Conservation (phyloP, 53 echinoderm and acorn worm genomes). For the Holothuria scabra region DNA sequence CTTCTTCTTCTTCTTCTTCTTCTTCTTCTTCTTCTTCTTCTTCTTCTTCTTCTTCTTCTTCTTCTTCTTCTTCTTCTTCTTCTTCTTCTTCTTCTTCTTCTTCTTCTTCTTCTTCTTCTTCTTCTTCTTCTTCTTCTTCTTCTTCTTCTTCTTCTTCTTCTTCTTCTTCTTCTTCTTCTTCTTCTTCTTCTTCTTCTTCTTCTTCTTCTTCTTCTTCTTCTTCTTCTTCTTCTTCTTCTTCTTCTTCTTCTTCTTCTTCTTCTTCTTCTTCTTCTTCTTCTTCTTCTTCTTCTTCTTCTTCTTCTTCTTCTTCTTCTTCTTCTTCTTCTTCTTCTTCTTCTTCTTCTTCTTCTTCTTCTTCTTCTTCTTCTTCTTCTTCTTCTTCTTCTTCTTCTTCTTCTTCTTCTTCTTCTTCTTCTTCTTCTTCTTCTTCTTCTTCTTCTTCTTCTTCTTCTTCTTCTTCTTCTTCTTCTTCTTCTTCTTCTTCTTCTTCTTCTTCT, state of each 20-base stretch:
- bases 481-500: slow-evolving; percentile 37
- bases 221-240: background rate
- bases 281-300: background rate
- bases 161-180: background rate
- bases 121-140: background rate
- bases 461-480: slow-evolving; percentile 39
- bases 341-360: background rate
- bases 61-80: background rate
- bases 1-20: background rate
- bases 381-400: background rate
- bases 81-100: background rate
- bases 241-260: background rate
- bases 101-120: background rate
- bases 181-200: background rate
- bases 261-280: background rate
- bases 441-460: slow-evolving; percentile 39
- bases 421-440: slow-evolving; percentile 39
- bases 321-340: background rate
- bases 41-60: background rate
- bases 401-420: slow-evolving; percentile 33
- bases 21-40: background rate
- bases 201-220: background rate
- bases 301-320: background rate
- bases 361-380: background rate
- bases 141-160: background rate